Percentiles rank a stretch among this genome's conserved stretches.
phyloP scores from a whole-genome alignment of 1,140 invertebrate genomes.

The Cryptotermes secundus region DNA sequence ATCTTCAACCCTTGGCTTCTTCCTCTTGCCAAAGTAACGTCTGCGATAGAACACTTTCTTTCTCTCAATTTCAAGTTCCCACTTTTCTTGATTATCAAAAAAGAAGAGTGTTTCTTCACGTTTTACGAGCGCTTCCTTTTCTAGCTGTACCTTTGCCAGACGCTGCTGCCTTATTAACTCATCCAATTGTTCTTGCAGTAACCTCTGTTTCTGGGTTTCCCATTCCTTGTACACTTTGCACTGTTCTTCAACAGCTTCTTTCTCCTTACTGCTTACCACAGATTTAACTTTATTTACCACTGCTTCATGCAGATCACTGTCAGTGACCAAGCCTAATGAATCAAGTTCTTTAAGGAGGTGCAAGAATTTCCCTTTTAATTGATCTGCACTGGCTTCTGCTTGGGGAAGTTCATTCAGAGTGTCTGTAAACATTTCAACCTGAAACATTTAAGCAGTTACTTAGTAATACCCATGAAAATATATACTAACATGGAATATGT shows the following conservation, averaged over 20 bases:
- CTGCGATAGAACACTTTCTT: slow-evolving; percentile 47
- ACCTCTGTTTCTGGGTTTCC: slow-evolving; percentile 54
- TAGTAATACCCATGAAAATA: no score
- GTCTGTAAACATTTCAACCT: slow-evolving; percentile 23
- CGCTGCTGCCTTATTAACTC: slow-evolving; percentile 55
- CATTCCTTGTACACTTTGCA: slow-evolving; percentile 55
- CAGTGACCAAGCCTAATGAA: slow-evolving; percentile 25
- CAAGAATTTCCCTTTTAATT: slow-evolving; percentile 39
- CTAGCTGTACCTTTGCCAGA: slow-evolving; percentile 57
- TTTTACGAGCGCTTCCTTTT: slow-evolving; percentile 57
- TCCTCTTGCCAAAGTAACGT: slow-evolving; percentile 50
- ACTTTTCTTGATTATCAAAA: slow-evolving; percentile 73
- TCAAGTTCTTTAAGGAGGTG: slow-evolving; percentile 31
- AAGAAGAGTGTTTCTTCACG: slow-evolving; percentile 71
- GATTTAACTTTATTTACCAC: slow-evolving; percentile 25
- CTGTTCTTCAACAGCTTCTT: background rate
- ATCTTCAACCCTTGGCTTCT: slow-evolving; percentile 49
- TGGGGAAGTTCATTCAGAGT: background rate
- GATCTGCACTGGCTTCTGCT: background rate
- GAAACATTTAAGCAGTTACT: background rate
- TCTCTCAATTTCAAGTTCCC: slow-evolving; percentile 69
- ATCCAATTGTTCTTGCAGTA: slow-evolving; percentile 58
- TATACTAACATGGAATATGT: no score
- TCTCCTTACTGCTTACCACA: slow-evolving; percentile 47
- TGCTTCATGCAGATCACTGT: slow-evolving; percentile 33